phyloP scores from a whole-genome alignment of 2,888 invertebrate genomes.

The Chymomyza caudatula region DNA sequence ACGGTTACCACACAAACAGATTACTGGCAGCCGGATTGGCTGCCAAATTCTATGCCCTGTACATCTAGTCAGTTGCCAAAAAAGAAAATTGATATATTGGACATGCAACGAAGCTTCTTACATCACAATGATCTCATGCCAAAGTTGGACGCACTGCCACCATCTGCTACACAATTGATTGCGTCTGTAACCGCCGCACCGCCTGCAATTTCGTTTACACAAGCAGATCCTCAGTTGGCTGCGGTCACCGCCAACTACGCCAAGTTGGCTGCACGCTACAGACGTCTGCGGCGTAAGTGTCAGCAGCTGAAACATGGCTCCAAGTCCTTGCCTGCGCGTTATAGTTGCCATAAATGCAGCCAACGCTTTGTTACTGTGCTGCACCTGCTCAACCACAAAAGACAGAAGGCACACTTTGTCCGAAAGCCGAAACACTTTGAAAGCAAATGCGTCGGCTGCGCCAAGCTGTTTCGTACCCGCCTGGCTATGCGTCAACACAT shows the following conservation, averaged over 20 bases:
- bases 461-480: conserved; percentile 66
- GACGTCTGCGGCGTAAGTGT: conserved; percentile 48
- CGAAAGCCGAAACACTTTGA: conserved; percentile 33
- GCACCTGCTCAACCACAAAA: conserved; percentile 57
- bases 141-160: conserved; percentile 5
- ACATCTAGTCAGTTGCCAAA: conserved; percentile 28
- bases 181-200: background rate
- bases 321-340: background rate
- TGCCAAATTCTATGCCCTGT: conserved; percentile 16
- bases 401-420: conserved; percentile 40
- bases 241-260: conserved; percentile 33
- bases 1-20: conserved; percentile 1
- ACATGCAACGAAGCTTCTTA: conserved; percentile 67
- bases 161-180: background rate
- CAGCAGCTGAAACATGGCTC: conserved; percentile 26
- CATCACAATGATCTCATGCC: conserved; percentile 50
- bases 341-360: conserved; percentile 38
- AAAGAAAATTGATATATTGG: conserved; percentile 59
- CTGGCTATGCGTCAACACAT: conserved; percentile 74
- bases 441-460: conserved; percentile 66
- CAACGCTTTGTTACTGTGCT: conserved; percentile 31
- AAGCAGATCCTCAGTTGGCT: conserved; percentile 9
- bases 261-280: conserved; percentile 48
- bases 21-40: conserved; percentile 59
- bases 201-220: conserved; percentile 1